A percentile compares a stretch with the other conserved stretches of the same genome.
Evolutionary conservation across 2,113 vertebrate genomes (phyloP).

Genomic region (Reinhardtius hippoglossoides): DNA sequence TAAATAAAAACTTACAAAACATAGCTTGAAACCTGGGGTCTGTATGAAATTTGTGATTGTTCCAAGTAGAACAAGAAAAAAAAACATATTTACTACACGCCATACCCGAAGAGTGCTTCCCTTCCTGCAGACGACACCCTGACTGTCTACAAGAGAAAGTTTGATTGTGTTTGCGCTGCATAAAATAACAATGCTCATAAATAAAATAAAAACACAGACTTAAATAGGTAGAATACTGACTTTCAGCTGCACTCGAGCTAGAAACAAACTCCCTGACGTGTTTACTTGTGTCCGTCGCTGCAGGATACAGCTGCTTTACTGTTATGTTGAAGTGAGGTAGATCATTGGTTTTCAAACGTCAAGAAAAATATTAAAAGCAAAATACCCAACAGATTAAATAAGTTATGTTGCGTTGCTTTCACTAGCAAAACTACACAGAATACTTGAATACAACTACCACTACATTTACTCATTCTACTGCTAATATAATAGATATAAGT

Average conservation of each 20-base stretch:
- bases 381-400: constrained; percentile 55
- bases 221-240: constrained; percentile 59
- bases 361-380: constrained; percentile 7
- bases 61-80: constrained; percentile 46
- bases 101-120: constrained; percentile 36
- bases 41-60: constrained; percentile 45
- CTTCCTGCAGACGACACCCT: constrained; percentile 44
- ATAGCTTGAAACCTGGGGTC: constrained; percentile 32
- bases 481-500: constrained; percentile 42
- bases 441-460: constrained; percentile 1
- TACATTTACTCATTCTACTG: constrained; percentile 15
- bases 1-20: constrained; percentile 62
- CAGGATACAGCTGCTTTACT: constrained; percentile 31
- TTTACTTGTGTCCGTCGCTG: constrained; percentile 22
- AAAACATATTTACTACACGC: constrained; percentile 27
- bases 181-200: constrained; percentile 51
- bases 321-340: constrained; percentile 69
- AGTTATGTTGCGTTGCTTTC: constrained; percentile 46
- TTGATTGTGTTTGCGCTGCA: constrained; percentile 10
- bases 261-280: constrained; percentile 31
- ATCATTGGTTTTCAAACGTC: constrained; percentile 44
- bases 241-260: constrained; percentile 49
- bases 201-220: constrained; percentile 57
- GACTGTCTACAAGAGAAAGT: constrained; percentile 3
- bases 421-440: constrained; percentile 20